Percentiles rank a stretch among this genome's conserved stretches.
These are phyloP conservation scores for Rhagonycha fulva DNA, from an alignment of 2,888 invertebrate genomes.

Conservation along the genomic window DNA sequence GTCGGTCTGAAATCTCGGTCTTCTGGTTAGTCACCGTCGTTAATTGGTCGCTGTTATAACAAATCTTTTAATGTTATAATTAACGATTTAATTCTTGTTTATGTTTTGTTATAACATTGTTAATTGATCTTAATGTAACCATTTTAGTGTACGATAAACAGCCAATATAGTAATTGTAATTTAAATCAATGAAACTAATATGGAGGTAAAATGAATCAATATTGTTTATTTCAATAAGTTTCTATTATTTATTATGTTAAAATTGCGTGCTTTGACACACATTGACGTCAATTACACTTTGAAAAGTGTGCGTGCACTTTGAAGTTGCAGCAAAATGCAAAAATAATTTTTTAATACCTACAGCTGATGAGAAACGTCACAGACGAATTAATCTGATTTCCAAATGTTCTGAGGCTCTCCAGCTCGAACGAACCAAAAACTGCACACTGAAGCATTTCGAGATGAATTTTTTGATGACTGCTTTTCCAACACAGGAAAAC, in stretches of 20 bases:
- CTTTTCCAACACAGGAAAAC: too few relatives aligned
- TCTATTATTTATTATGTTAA: conserved; percentile 8
- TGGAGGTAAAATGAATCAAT: conserved; percentile 9
- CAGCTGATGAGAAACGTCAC: background rate
- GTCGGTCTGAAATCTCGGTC: background rate
- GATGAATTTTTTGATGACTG: too few relatives aligned
- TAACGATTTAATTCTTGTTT: background rate
- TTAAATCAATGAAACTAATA: conserved; percentile 1
- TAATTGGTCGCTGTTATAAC: background rate
- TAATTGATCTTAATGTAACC: background rate
- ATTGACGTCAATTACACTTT: conserved; percentile 22
- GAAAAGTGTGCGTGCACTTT: background rate
- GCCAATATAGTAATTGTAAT: conserved; percentile 1
- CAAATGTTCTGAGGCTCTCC: background rate
- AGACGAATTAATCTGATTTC: too few relatives aligned
- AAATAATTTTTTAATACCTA: background rate
- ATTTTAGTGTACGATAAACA: background rate
- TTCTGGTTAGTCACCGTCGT: background rate
- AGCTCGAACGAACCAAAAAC: background rate
- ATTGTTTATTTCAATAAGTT: conserved; percentile 9
- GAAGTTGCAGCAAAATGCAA: background rate
- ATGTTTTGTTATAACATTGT: background rate
- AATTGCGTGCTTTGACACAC: conserved; percentile 18
- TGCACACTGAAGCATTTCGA: too few relatives aligned
- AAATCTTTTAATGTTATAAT: background rate